Evolutionary conservation across 2,888 invertebrate species (phyloP).

Genomic region (Pseudeuparius sepicola): DNA sequence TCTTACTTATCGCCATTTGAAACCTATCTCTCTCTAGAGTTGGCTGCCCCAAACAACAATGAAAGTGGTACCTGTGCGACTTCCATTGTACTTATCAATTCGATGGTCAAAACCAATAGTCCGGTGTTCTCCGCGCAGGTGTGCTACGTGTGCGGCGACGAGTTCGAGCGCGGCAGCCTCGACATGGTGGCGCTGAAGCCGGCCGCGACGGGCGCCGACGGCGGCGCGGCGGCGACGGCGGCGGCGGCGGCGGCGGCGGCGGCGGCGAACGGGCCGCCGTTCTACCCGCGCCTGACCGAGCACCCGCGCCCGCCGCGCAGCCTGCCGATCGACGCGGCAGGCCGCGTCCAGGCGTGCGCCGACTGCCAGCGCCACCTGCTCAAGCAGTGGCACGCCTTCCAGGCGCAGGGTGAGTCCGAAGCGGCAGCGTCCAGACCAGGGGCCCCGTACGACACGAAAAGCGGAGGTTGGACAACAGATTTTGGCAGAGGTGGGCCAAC

Average conservation of each 20-base stretch:
- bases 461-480: too few relatives aligned
- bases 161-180: slow-evolving; percentile 72
- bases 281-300: slow-evolving; percentile 65
- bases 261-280: slow-evolving; percentile 37
- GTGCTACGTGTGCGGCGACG: slow-evolving; percentile 85
- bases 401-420: slow-evolving; percentile 24
- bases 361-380: slow-evolving; percentile 77
- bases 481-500: too few relatives aligned
- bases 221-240: slow-evolving; percentile 65
- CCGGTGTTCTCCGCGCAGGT: too few relatives aligned
- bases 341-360: slow-evolving; percentile 68
- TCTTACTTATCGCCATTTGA: too few relatives aligned
- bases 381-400: slow-evolving; percentile 75
- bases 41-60: too few relatives aligned
- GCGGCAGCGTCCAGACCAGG: too few relatives aligned
- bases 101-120: too few relatives aligned
- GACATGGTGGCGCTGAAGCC: slow-evolving; percentile 56
- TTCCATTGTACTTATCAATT: too few relatives aligned
- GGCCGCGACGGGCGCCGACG: too few relatives aligned
- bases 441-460: too few relatives aligned
- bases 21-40: too few relatives aligned
- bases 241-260: slow-evolving; percentile 46
- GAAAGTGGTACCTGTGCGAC: too few relatives aligned
- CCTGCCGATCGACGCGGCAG: slow-evolving; percentile 71
- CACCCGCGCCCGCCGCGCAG: slow-evolving; percentile 80